A percentile compares a stretch with the other conserved stretches of the same genome.
These are phyloP conservation scores for Invenusta paracnida DNA, from an alignment of 2,888 invertebrate genomes.

Conservation along the genomic window DNA sequence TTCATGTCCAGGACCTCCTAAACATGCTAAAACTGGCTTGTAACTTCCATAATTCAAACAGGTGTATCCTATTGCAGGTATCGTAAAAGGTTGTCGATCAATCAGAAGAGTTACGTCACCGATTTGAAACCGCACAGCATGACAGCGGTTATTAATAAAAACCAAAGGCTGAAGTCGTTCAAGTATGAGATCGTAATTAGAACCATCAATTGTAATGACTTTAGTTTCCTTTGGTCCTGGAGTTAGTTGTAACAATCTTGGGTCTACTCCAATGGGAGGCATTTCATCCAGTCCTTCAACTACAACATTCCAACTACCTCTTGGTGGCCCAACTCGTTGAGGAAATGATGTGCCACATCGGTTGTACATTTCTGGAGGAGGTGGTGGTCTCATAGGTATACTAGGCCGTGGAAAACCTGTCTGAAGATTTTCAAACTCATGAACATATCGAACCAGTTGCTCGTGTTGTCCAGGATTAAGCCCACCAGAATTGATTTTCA, in stretches of 20 bases:
- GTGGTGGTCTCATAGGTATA: neutral
- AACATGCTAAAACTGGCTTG: constrained; percentile 52
- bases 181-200: constrained; percentile 34
- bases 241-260: constrained; percentile 31
- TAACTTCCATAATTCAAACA: constrained; percentile 62
- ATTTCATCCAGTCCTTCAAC: constrained; percentile 41
- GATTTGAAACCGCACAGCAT: constrained; percentile 39
- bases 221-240: neutral
- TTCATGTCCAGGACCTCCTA: constrained; percentile 73
- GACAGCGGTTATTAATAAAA: constrained; percentile 37
- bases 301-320: constrained; percentile 36
- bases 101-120: constrained; percentile 21
- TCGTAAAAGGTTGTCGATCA: neutral
- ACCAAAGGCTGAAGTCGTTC: constrained; percentile 42
- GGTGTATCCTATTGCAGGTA: constrained; percentile 38
- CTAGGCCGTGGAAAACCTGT: neutral
- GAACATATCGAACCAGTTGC: neutral
- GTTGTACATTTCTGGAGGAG: neutral
- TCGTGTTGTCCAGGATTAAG: neutral
- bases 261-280: constrained; percentile 44
- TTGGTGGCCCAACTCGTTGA: neutral
- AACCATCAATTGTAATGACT: constrained; percentile 41
- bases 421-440: neutral
- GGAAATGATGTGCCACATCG: neutral
- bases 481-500: neutral